Conservation (phyloP, 2,888 invertebrate genomes). For the Pheosia gnoma region DNA sequence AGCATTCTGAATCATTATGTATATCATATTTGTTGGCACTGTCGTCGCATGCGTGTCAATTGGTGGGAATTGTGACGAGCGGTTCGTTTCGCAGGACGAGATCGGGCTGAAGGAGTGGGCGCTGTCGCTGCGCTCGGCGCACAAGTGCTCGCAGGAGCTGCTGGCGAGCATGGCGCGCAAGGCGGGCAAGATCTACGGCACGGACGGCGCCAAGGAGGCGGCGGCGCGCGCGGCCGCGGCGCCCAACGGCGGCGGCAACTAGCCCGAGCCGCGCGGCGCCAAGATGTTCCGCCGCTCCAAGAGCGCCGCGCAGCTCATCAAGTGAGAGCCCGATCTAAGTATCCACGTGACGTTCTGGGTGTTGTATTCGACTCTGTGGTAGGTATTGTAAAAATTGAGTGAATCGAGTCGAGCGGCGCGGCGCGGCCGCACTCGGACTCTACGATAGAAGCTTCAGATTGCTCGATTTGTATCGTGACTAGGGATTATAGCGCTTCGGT, state of each 20-base stretch:
- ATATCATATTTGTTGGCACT: too few species aligned
- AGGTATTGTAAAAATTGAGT: slow-evolving; percentile 77
- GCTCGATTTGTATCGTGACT: too few species aligned
- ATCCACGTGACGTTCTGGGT: slow-evolving; percentile 79
- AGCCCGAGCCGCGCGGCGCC: slow-evolving; percentile 81
- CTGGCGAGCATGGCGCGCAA: slow-evolving; percentile 99
- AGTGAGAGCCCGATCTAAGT: slow-evolving; percentile 62
- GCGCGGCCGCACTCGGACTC: slow-evolving; percentile 12
- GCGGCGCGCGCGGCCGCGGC: slow-evolving; percentile 46
- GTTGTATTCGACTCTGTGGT: slow-evolving; percentile 81
- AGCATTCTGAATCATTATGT: too few species aligned
- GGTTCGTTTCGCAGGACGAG: slow-evolving; percentile 89
- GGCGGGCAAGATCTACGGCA: slow-evolving; percentile 99
- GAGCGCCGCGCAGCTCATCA: slow-evolving; percentile 82
- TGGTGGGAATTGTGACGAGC: neutral
- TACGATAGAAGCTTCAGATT: too few species aligned
- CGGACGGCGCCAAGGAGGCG: slow-evolving; percentile 79
- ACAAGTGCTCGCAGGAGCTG: slow-evolving; percentile 97
- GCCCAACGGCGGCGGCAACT: slow-evolving; percentile 77
- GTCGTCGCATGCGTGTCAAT: too few species aligned
- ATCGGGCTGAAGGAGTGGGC: slow-evolving; percentile 99
- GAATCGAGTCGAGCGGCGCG: slow-evolving; percentile 74
- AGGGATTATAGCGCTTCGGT: slow-evolving; percentile 30
- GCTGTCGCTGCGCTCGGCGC: slow-evolving; percentile 96
- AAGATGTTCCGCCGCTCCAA: slow-evolving; percentile 84